Percentiles rank a stretch among this genome's conserved stretches.
Evolutionary conservation across 1,140 invertebrate genomes (phyloP).

Genomic region (Wiebesia pumilae): DNA sequence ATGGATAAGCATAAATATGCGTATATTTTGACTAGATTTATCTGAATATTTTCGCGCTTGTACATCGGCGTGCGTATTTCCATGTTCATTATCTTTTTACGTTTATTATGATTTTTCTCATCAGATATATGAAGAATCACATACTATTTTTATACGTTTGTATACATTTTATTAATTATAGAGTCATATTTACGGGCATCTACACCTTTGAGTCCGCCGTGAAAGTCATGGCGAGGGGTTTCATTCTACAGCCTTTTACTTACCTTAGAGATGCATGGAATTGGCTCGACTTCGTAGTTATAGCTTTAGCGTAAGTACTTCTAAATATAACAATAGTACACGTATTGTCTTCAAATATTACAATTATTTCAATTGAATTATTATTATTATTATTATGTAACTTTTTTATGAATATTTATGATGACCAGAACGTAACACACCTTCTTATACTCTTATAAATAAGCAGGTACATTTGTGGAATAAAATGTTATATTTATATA

Average conservation of each 20-base stretch:
- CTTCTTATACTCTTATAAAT: not conserved
- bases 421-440: not conserved
- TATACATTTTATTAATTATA: too few relatives aligned
- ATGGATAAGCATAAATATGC: too few relatives aligned
- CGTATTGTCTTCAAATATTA: not conserved
- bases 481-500: not conserved
- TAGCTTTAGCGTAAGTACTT: slow-evolving; percentile 98
- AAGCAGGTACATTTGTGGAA: not conserved
- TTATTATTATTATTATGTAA: not conserved
- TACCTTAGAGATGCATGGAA: slow-evolving; percentile 99
- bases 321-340: not conserved
- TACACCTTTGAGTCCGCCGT: slow-evolving; percentile 99
- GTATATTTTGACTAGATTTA: too few relatives aligned
- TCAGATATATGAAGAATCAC: too few relatives aligned
- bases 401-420: not conserved
- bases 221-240: slow-evolving; percentile 99
- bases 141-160: too few relatives aligned
- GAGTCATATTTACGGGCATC: slow-evolving; percentile 99
- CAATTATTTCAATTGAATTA: not conserved
- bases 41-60: too few relatives aligned
- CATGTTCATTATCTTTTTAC: too few relatives aligned
- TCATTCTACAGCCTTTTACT: slow-evolving; percentile 98
- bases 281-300: slow-evolving; percentile 99
- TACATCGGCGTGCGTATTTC: too few relatives aligned
- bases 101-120: too few relatives aligned